Base-by-base conservation (phyloP, 1,140 invertebrate genomes). In the Holotrichia oblita region DNA sequence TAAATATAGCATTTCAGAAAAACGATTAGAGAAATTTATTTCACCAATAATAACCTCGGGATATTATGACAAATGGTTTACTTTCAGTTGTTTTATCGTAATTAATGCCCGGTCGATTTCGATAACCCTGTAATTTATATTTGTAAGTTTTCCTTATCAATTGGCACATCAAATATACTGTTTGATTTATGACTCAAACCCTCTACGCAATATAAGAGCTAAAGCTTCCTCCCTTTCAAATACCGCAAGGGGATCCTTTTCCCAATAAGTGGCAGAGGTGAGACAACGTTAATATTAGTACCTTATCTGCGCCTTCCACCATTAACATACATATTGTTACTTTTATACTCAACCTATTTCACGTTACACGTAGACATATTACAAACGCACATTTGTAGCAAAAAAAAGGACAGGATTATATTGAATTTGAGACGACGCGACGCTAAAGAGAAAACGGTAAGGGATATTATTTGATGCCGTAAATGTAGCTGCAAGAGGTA, bases 241-340 rank as follows among this genome's bases (percentile, higher is more conserved):
- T 55, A 6, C 14, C 6, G 14, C 27, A 34, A 17, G 14, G n/a
- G 14, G 48, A 55, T 55, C 14, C 48, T 55, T 0, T 55, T 17
- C 48, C n/a, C 2, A 17, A 55, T 55, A 55, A 17, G 12, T 55
- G 48, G 20, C 61, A 14, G 12, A 69, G 61, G 22, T 69, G 61
- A 69, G 22, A 69, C 61, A 24, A 9, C 61, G 22, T 69, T 69
- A 34, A 69, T 69, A 27, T 69, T 22, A 69, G 8, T 27, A 17
- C 48, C 61, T 69, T 27, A 24, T 69, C 61, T 24, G 2, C 10
- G 6, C 10, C 61, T 22, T 34, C 61, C 27, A 12, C 61, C 61
- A 69, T 69, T 69, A 69, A 69, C 61, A 69, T 69, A 34, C 61
- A 69, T 69, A 69, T 69, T 69, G 61, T 69, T 24, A 69, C 61